Evolutionary conservation across 2,888 invertebrate genomes (phyloP), one percentile per base, ranked within the genome.

Genomic region (Xanthia togata): DNA sequence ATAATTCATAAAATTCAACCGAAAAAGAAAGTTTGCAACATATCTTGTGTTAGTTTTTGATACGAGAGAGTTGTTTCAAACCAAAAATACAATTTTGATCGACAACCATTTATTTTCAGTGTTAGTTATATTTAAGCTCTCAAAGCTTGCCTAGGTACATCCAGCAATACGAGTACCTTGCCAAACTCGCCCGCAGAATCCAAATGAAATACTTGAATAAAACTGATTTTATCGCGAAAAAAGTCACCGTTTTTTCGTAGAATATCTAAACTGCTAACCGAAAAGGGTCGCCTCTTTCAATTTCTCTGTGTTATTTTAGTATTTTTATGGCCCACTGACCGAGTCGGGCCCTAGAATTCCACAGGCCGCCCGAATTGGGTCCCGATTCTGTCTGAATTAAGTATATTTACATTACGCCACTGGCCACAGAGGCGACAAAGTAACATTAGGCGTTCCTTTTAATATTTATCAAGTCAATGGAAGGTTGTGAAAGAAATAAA

Each of bases 221-320:
- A 55, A 50, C 23, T 3, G 26, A 62, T 62, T 47, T 63, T 70
- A 67, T 85, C 17, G 53, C 17, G 14, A 70, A 64, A 63, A 82
- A 70, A 68, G 73, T 53, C 55, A 74, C 65, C 74, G 60, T 67
- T 35, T 57, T 53, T 31, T 50, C 63, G 44, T 64, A 47, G 69
- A 83, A 86, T 41, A 64, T 35, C 65, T 55, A 59, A 78, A 74
- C 68, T 60, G 63, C 59, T 69, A 64, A 84, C 62, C 71, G n/a
- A 80, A 84, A 86, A 84, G 74, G 84, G 81, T 77, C 74, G 44
- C 55, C 41, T 14, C 55, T 70, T 87, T 84, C 87, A 87, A 84
- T 84, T 83, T 73, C 60, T 70, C 17, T 50, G 26, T 80, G 87
- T 84, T 84, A 87, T 87, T 84, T 87, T 75, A 71, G 73, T 84